Evolutionary conservation across 2,797 vertebrate genomes (phyloP).

Genomic region (Cyclopterus lumpus): DNA sequence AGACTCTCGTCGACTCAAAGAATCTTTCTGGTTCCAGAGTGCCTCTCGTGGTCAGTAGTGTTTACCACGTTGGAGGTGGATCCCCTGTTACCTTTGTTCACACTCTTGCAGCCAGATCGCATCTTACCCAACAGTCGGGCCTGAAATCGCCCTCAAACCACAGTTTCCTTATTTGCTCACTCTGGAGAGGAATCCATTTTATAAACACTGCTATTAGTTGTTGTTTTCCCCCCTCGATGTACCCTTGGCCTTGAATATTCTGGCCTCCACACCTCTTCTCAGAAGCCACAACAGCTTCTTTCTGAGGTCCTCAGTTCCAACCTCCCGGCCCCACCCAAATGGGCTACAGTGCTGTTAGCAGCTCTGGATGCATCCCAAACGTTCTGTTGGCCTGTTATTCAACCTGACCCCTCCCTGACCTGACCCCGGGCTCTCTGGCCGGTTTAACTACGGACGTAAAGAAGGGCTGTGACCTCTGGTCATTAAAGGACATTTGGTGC

Average conservation of each 20-base stretch:
- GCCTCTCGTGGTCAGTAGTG: neutral
- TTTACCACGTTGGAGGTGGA: neutral
- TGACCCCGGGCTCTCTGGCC: conserved; percentile 43
- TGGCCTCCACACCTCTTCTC: conserved; percentile 30
- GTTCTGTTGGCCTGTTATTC: conserved; percentile 68
- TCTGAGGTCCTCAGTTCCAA: conserved; percentile 15
- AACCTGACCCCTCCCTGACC: conserved; percentile 78
- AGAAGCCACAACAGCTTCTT: conserved; percentile 37
- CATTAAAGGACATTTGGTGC: conserved; percentile 87
- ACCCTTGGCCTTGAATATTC: conserved; percentile 56
- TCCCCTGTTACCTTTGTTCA: neutral
- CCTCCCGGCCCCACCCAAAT: neutral
- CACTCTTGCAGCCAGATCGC: conserved; percentile 49
- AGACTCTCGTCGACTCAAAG: neutral
- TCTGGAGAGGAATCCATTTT: conserved; percentile 44
- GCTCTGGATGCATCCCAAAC: conserved; percentile 51
- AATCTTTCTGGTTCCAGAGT: neutral
- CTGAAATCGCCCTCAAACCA: conserved; percentile 30
- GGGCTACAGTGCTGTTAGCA: conserved; percentile 7
- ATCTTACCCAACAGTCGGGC: conserved; percentile 8
- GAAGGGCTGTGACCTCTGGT: conserved; percentile 77
- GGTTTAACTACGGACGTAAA: conserved; percentile 58
- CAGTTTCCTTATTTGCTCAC: conserved; percentile 49
- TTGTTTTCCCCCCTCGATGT: neutral
- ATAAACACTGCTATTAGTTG: conserved; percentile 27